Conservation (phyloP, 2,797 vertebrate species). For the Synanceia verrucosa region DNA sequence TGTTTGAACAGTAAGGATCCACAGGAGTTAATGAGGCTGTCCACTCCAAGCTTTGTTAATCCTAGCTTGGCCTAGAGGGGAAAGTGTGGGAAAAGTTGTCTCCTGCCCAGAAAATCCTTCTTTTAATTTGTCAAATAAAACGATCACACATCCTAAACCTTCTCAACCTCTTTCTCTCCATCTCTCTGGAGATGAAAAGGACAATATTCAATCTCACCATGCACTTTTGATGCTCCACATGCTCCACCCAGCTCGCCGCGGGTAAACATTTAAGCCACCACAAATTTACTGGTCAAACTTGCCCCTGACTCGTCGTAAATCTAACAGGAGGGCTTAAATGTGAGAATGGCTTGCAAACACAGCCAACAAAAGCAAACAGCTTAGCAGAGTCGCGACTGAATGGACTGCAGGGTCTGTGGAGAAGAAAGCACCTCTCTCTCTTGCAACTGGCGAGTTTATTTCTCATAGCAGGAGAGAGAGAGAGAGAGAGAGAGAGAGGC, state of each 20-base stretch:
- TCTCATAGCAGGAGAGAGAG: slow-evolving; percentile 62
- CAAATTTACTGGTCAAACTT: slow-evolving; percentile 81
- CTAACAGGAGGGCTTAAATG: slow-evolving; percentile 72
- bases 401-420: slow-evolving; percentile 60
- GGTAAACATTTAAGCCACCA: slow-evolving; percentile 72
- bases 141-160: slow-evolving; percentile 74
- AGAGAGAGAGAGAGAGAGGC: slow-evolving; percentile 37
- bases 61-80: slow-evolving; percentile 41
- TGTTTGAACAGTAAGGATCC: slow-evolving; percentile 16
- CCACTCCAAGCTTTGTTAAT: slow-evolving; percentile 57
- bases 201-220: slow-evolving; percentile 68
- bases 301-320: slow-evolving; percentile 77
- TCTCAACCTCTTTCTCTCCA: slow-evolving; percentile 34
- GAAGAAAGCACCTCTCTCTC: slow-evolving; percentile 68
- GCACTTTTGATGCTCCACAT: slow-evolving; percentile 61
- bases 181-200: slow-evolving; percentile 70
- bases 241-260: slow-evolving; percentile 57
- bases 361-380: slow-evolving; percentile 79
- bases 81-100: slow-evolving; percentile 61
- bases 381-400: slow-evolving; percentile 70
- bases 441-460: slow-evolving; percentile 60
- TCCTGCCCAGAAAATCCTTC: slow-evolving; percentile 51
- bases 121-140: slow-evolving; percentile 78
- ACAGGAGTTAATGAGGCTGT: slow-evolving; percentile 23
- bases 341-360: slow-evolving; percentile 74